Conservation (phyloP, 2,797 vertebrate species). For the Triplophysa yarkandensis region DNA sequence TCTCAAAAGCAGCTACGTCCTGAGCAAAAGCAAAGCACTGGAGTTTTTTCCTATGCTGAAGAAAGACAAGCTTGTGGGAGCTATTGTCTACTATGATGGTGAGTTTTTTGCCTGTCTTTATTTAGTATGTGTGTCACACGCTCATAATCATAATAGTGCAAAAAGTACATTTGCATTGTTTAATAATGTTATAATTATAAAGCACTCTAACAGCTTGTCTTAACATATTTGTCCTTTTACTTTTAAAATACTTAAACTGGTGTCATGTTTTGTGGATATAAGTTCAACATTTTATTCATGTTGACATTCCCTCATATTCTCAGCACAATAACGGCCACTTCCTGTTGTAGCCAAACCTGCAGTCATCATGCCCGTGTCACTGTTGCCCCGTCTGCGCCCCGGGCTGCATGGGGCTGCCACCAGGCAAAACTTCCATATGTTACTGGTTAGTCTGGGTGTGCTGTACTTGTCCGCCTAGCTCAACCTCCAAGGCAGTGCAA, state of each 20-base stretch:
- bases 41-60: constrained; percentile 97
- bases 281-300: constrained; percentile 9
- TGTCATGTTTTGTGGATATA: background rate
- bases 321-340: constrained; percentile 16
- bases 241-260: background rate
- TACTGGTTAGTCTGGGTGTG: constrained; percentile 82
- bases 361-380: constrained; percentile 18
- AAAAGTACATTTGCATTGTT: too few relatives aligned
- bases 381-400: constrained; percentile 25
- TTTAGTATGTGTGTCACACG: background rate
- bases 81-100: constrained; percentile 98
- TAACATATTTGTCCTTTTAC: too few relatives aligned
- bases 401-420: constrained; percentile 68
- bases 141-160: too few relatives aligned
- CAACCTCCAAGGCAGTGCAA: constrained; percentile 67
- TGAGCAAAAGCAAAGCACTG: constrained; percentile 89
- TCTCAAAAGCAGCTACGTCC: constrained; percentile 92
- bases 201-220: too few relatives aligned
- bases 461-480: constrained; percentile 80
- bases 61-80: constrained; percentile 90
- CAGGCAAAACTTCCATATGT: constrained; percentile 81
- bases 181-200: too few relatives aligned
- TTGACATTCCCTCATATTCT: constrained; percentile 38
- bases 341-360: background rate
- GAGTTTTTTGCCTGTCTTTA: constrained; percentile 57